Evolutionary conservation across 2,797 vertebrate species (phyloP), one percentile per base, ranked within the genome.

Genomic region (Tiaroga cobitis): DNA sequence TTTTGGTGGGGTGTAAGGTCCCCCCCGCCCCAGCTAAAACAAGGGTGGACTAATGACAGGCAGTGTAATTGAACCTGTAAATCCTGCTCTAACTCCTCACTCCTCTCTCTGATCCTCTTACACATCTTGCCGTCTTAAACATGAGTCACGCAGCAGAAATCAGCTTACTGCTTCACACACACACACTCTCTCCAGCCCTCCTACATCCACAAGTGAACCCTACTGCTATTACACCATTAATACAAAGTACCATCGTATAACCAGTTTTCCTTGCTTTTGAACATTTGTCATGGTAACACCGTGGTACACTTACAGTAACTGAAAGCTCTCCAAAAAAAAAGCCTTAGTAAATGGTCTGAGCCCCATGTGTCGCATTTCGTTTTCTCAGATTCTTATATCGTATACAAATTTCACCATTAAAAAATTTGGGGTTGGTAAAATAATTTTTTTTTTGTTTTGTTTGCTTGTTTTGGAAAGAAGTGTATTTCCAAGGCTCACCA

Each of bases 101-200:
- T 43, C 54, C 83, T 85, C 79, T 69, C 85, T 39, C 86, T 88
- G 82, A 88, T 88, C 88, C 88, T 89, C 85, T 85, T 86, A 86
- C 69, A 70, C 84, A 76, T 69, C 86, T 70, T 54, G 65, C 73
- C 59, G 70, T 82, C 74, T 82, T 78, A 86, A 77, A 86, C 80
- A 83, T 39, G 74, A 86, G 65, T 72, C 85, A 86, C 85, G 72
- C 54, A 79, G 75, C 85, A 87, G 80, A 83, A 70, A 83, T 83
- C 67, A 72, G 76, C 54, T 82, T 78, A 79, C 29, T 59, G 61
- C 41, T 69, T 61, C 39, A 82, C 80, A 77, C 75, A 84, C 74
- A 84, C 56, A 75, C 19, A n/a, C 75, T 11, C 54, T 26, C 39
- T 68, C 26, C 7, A 13, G 59, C 67, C 81, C 75, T 32, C 41